Conservation (phyloP, 2,797 vertebrate species). For the Acanthopagrus latus region DNA sequence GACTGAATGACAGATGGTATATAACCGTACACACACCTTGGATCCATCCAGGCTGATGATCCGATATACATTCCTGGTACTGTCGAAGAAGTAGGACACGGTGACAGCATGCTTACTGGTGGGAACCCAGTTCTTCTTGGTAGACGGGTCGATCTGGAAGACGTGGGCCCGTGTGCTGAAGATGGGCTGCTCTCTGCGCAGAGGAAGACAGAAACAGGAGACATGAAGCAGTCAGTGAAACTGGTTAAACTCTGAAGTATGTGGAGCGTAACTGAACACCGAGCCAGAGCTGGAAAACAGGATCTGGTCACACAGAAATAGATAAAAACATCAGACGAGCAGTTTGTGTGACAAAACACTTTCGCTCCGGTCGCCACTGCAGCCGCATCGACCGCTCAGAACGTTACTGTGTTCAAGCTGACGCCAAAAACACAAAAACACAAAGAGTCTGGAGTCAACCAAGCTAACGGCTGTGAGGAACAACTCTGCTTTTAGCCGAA, state of each 20-base stretch:
- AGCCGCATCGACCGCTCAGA: neutral
- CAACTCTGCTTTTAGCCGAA: no score
- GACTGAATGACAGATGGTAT: neutral
- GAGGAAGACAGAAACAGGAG: neutral
- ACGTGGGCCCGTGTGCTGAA: conserved; percentile 98
- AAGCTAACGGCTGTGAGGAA: no score
- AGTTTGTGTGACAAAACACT: neutral
- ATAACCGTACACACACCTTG: conserved; percentile 87
- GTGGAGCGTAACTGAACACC: neutral
- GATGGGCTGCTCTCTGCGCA: conserved; percentile 95
- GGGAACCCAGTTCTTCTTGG: conserved; percentile 99
- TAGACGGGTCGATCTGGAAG: conserved; percentile 98
- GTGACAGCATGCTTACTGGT: conserved; percentile 97
- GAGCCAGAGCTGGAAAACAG: neutral
- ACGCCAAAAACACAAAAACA: neutral
- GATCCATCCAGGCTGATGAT: conserved; percentile 98
- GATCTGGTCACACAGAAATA: conserved; percentile 13
- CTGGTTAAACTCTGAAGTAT: conserved; percentile 19
- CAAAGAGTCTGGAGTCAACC: no score
- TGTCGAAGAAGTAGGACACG: conserved; percentile 98
- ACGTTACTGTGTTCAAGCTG: neutral
- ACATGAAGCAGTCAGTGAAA: neutral
- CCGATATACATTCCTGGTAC: conserved; percentile 95
- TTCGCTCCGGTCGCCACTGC: neutral
- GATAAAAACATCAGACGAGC: neutral